phyloP scores from a whole-genome alignment of 2,113 vertebrate species.

The Syngnathus typhle region DNA sequence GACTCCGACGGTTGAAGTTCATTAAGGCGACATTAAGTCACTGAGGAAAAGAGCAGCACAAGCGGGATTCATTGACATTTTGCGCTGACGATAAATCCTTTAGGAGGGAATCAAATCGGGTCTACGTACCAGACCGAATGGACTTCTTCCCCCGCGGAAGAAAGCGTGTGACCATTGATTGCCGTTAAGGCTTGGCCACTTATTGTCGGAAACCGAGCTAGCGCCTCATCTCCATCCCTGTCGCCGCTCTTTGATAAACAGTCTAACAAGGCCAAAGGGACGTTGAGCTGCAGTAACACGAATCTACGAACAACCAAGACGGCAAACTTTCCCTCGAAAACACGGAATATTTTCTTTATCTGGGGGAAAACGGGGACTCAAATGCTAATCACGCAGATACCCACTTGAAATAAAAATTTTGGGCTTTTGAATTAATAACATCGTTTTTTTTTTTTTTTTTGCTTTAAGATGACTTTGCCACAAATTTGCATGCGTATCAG shows the following conservation, averaged over 20 bases:
- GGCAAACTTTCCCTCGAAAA: slow-evolving; percentile 29
- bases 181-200: background rate
- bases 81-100: background rate
- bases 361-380: slow-evolving; percentile 30
- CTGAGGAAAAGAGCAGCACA: background rate
- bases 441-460: slow-evolving; percentile 30
- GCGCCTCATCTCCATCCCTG: background rate
- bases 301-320: background rate
- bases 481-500: slow-evolving; percentile 64
- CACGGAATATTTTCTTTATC: slow-evolving; percentile 29
- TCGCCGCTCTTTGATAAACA: background rate
- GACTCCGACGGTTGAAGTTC: background rate
- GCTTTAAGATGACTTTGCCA: slow-evolving; percentile 59
- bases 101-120: background rate
- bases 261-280: slow-evolving; percentile 11
- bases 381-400: slow-evolving; percentile 47
- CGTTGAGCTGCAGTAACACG: background rate
- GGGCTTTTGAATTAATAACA: slow-evolving; percentile 51
- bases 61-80: background rate
- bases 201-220: background rate
- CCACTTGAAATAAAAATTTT: slow-evolving; percentile 34
- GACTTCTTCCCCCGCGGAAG: background rate
- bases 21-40: background rate
- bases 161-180: background rate
- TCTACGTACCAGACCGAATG: background rate